phyloP scores from a whole-genome alignment of 2,113 vertebrate genomes.

The Cettia cetti region DNA sequence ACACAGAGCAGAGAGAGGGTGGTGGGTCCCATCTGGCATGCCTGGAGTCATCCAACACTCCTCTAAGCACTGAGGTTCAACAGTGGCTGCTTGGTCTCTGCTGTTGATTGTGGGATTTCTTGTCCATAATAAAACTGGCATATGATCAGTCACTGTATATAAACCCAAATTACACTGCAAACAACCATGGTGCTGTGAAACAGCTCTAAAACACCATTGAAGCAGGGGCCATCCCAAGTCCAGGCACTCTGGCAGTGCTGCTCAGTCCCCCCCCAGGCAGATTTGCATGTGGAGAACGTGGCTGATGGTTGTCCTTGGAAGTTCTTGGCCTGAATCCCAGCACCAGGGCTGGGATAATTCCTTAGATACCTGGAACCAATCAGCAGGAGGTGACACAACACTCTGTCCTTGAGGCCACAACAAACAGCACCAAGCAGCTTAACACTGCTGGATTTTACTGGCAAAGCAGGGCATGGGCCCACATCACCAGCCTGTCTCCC shows the following conservation, averaged over 20 bases:
- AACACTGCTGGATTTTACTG: not conserved
- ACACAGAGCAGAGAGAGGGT: not conserved
- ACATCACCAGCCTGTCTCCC: not conserved
- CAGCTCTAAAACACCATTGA: not conserved
- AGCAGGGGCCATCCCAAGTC: not conserved
- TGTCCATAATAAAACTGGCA: constrained; percentile 16
- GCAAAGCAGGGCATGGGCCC: not conserved
- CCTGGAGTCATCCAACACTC: not conserved
- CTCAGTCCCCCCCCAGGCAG: not conserved
- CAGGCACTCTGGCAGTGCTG: not conserved
- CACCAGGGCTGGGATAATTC: not conserved
- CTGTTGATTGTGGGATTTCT: not conserved
- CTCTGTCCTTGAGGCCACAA: not conserved
- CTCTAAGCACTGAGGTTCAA: not conserved
- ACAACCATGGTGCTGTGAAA: not conserved
- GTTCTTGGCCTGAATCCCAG: not conserved
- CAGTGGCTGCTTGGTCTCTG: not conserved
- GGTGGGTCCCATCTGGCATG: not conserved
- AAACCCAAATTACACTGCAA: not conserved
- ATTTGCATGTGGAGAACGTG: not conserved
- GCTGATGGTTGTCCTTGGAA: not conserved
- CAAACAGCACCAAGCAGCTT: not conserved
- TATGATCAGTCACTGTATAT: not conserved
- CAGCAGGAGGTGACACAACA: not conserved
- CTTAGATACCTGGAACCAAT: not conserved